Conservation (phyloP, 2,888 invertebrate species). For the Meteorus colon region DNA sequence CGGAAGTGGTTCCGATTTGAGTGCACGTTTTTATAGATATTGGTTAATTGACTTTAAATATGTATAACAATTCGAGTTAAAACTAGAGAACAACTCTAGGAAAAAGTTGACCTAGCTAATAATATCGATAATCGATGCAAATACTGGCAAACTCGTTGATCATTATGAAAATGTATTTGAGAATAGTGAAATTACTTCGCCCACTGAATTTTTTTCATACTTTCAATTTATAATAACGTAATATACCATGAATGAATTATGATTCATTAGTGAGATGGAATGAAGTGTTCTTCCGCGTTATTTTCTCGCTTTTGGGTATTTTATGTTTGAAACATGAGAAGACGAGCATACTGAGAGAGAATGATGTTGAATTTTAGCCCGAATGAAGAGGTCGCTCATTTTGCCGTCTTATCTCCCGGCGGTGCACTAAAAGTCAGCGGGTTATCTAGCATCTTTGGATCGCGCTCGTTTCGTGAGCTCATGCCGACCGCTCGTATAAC, state of each 20-base stretch:
- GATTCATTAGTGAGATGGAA: conserved; percentile 20
- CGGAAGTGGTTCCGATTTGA: too few species aligned
- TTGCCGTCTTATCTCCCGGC: conserved; percentile 26
- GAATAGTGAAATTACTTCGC: neutral
- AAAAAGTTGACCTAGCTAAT: too few species aligned
- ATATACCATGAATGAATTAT: conserved; percentile 4
- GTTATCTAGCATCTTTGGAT: conserved; percentile 35
- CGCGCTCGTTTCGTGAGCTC: conserved; percentile 23
- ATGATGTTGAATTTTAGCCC: conserved; percentile 21
- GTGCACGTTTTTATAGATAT: too few species aligned
- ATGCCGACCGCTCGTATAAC: conserved; percentile 18
- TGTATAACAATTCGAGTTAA: too few species aligned
- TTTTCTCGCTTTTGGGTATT: conserved; percentile 7
- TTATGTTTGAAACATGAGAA: neutral
- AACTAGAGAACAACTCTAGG: too few species aligned
- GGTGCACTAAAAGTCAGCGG: conserved; percentile 35
- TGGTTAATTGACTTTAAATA: too few species aligned
- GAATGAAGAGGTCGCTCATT: conserved; percentile 40
- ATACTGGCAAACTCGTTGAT: too few species aligned
- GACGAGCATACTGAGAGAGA: neutral
- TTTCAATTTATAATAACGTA: neutral
- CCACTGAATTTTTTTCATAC: neutral
- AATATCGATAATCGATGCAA: too few species aligned
- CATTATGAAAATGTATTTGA: neutral
- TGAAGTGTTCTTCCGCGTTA: neutral